Base-by-base conservation (phyloP, 2,888 invertebrate species). In the Caenorhabditis drosophilae region DNA sequence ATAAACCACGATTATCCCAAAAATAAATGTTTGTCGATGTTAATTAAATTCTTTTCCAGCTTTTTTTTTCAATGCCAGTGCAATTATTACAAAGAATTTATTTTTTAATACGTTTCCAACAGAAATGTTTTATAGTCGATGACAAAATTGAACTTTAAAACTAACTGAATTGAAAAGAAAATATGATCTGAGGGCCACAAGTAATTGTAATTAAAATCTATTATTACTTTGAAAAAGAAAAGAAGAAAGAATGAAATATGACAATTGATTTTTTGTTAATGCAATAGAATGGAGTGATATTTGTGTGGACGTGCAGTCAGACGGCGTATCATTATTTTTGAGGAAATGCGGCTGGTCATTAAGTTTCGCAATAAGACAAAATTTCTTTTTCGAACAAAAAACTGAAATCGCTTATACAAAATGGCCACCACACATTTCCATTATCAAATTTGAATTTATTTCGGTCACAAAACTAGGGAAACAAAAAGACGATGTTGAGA, bases 281-380 rank as follows among this genome's bases (percentile, higher is more conserved):
- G 23, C 25, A 23, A 42, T 23, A 31, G 36, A 50, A 44, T 40
- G 34, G 63, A 58, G 63, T 63, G 61, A 57, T 63, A 49, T 38
- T 44, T 51, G 64, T 67, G 67, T 61, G 67, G 23, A 63, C 58
- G 67, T 51, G 58, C 67, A 58, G 57, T 67, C 66, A 66, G 60
- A 66, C 66, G 66, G 60, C 60, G 63, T 53, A 27, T 38, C 38
- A 38, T 18, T 18, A n/a, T n/a, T 38, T 35, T 22, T n/a, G 16
- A 56, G 66, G 66, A 66, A 66, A 66, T 50, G 3, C 31, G 52
- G 66, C 56, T 54, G 31, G 56, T 54, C 59, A 60, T 57, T 46
- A 50, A 54, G 61, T 46, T 55, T 67, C 66, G 66, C 60, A 52
- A 15, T 48, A 52, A 55, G 52, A 42, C n/a, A n/a, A n/a, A n/a